Base-by-base conservation (phyloP, 2,888 invertebrate species). In the Athripsodes cinereus region DNA sequence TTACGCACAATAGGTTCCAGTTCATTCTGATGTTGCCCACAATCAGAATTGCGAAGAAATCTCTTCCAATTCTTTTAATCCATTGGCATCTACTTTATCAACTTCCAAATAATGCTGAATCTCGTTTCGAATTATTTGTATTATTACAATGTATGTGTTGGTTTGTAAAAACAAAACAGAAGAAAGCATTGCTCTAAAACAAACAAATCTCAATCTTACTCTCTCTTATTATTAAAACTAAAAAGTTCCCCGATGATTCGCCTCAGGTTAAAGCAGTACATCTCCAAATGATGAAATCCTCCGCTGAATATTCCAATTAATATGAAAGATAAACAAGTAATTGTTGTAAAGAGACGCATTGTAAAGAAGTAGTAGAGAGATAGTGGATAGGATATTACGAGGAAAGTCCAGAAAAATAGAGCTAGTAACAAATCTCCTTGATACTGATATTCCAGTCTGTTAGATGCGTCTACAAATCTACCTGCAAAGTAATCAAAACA, bases 261-360 rank as follows among this genome's bases (percentile, higher is more conserved):
- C 44, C 46, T 57, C 13, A 62, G 2, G 11, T 56, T 22, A 21
- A 52, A 60, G 21, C 22, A 52, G n/a, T 19, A 21, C 60, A 63
- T 61, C 50, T 63, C 63, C 13, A 63, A 49, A 26, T 62, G 63
- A 50, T 63, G 63, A 52, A 63, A 63, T 20, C 63, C 63, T 22
- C 40, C 31, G n/a, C 50, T 48, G 19, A 46, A 53, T 11, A 54
- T 18, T 26, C 54, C 52, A n/a, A 62, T 52, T 20, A 62, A 22
- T 1, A 57, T 19, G 48, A 63, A 58, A 20, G 26, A 19, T 16
- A 56, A 58, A 44, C 52, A 34, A 6, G 21, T 2, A 11, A 51
- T 11, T 6, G 26, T 22, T 6, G 52, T 19, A 13, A 47, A 11
- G 26, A 50, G 52, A 21, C 52, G 40, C 11, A 53, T 10, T 18